A percentile compares a stretch with the other conserved stretches of the same genome.
These are phyloP conservation scores for Gavialis gangeticus DNA, from an alignment of 2,113 vertebrate genomes.

Conservation along the genomic window DNA sequence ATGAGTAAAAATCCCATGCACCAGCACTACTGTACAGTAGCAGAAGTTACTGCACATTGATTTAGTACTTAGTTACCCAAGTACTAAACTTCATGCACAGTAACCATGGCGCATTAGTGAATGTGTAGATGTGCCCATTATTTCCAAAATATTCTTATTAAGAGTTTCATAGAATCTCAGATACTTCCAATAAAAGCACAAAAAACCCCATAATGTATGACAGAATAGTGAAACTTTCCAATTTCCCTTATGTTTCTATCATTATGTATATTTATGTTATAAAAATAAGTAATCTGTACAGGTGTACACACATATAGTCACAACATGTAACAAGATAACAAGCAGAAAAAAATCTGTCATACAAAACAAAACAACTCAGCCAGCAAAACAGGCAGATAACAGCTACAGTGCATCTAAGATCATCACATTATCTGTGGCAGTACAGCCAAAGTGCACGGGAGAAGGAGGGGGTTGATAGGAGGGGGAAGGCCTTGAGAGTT, in stretches of 20 bases:
- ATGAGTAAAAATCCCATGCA: no score
- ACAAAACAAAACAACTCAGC: background rate
- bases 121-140: no score
- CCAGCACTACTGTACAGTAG: no score
- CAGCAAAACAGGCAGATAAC: background rate
- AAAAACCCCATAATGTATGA: background rate
- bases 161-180: background rate
- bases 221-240: background rate
- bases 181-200: background rate
- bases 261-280: background rate
- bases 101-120: no score
- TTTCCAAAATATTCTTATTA: background rate
- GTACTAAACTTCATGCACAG: no score
- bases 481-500: background rate
- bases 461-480: accelerated
- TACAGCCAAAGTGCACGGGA: background rate
- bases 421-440: background rate
- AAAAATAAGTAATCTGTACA: background rate
- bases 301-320: no score
- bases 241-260: background rate
- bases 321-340: background rate
- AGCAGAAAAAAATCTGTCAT: background rate
- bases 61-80: no score
- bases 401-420: background rate
- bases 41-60: no score